A percentile compares a stretch with the other conserved stretches of the same genome.
These are phyloP conservation scores for Ennomos erosarius DNA, from an alignment of 2,888 invertebrate genomes.

Conservation along the genomic window DNA sequence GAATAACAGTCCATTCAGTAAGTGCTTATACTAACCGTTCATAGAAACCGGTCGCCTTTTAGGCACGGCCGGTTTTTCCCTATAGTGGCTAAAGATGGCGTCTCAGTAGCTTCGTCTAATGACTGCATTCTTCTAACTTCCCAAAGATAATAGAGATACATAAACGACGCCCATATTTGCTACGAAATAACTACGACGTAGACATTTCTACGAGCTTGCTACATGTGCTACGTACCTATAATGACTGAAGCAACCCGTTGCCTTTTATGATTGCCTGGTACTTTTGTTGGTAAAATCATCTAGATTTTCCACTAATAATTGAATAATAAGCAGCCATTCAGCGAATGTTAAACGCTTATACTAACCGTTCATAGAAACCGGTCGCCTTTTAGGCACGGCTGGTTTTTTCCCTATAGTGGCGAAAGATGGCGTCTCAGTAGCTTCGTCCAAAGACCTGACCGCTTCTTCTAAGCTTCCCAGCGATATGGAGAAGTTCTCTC, in stretches of 20 bases:
- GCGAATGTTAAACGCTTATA: neutral
- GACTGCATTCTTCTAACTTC: no score
- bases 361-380: conserved; percentile 87
- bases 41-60: no score
- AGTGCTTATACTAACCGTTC: no score
- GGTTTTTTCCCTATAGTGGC: conserved; percentile 81
- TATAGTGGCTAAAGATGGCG: no score
- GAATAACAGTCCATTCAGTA: no score
- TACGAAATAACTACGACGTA: no score
- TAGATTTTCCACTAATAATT: neutral
- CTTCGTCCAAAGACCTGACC: conserved; percentile 74
- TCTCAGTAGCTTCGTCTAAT: no score
- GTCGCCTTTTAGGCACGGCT: conserved; percentile 82
- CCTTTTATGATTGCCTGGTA: conserved; percentile 11
- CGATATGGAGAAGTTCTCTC: conserved; percentile 79
- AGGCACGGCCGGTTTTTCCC: no score
- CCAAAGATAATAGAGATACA: no score
- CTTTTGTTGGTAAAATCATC: neutral
- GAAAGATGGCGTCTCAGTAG: conserved; percentile 69
- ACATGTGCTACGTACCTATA: no score
- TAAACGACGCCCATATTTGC: no score
- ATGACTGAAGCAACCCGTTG: neutral
- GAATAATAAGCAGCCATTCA: neutral
- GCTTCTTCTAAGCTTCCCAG: conserved; percentile 80
- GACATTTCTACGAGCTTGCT: no score